Conservation (phyloP, 2,797 vertebrate genomes). For the Falco novaeseelandiae region DNA sequence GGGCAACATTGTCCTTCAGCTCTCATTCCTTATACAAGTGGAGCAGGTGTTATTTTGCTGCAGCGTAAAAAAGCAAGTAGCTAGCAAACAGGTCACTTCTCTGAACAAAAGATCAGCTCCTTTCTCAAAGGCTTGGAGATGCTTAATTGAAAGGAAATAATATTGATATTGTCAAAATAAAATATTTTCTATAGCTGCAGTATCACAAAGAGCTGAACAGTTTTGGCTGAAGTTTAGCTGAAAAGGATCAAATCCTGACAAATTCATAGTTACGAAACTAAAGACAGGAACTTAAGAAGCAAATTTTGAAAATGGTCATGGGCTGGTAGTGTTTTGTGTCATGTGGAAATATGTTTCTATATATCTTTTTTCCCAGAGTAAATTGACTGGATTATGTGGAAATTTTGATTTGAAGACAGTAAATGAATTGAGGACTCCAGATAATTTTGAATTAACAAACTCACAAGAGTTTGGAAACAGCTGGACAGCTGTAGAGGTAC, state of each 20-base stretch:
- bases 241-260: background rate
- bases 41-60: background rate
- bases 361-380: conserved; percentile 76
- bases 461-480: conserved; percentile 95
- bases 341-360: background rate
- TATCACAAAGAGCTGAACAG: background rate
- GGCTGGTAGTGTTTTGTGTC: background rate
- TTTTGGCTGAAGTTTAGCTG: background rate
- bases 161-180: background rate
- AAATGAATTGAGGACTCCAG: conserved; percentile 94
- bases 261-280: background rate
- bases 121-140: background rate
- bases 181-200: background rate
- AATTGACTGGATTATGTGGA: conserved; percentile 90
- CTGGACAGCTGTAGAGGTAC: conserved; percentile 90
- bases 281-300: background rate
- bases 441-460: conserved; percentile 90
- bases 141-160: background rate
- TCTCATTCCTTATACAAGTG: background rate
- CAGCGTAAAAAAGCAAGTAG: background rate
- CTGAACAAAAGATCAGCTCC: background rate
- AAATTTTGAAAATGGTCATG: background rate
- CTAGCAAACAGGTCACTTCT: background rate
- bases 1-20: background rate
- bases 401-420: conserved; percentile 96